Evolutionary conservation across 2,113 vertebrate species (phyloP).

Genomic region (Dolichallabes microphthalmus): DNA sequence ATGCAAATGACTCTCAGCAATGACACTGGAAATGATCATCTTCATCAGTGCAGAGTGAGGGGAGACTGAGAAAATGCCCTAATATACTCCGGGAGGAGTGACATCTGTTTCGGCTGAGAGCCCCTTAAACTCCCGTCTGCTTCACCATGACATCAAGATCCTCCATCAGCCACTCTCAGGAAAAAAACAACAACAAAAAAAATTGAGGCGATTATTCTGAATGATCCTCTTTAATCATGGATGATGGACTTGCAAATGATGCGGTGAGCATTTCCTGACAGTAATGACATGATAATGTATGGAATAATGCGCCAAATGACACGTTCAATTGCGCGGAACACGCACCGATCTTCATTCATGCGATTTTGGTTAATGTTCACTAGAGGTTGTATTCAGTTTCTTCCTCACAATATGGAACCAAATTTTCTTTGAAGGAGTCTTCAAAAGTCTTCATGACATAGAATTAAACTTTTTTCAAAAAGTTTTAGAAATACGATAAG

Average conservation of each 20-base stretch:
- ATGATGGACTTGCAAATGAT: slow-evolving; percentile 26
- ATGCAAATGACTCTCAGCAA: background rate
- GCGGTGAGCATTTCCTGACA: slow-evolving; percentile 31
- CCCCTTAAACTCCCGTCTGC: background rate
- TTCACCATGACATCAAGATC: background rate
- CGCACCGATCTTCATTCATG: slow-evolving; percentile 2
- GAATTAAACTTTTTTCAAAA: background rate
- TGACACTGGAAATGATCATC: background rate
- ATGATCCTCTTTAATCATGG: slow-evolving; percentile 26
- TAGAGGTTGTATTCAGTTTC: background rate
- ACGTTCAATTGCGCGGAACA: slow-evolving; percentile 26
- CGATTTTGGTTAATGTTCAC: slow-evolving; percentile 25
- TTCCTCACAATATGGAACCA: no score
- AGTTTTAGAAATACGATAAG: background rate
- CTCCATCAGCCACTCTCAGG: background rate
- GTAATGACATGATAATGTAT: slow-evolving; percentile 30
- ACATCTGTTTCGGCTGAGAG: background rate
- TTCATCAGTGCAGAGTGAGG: background rate
- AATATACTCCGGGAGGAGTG: background rate
- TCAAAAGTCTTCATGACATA: background rate
- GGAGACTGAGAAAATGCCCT: background rate
- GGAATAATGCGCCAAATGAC: slow-evolving; percentile 33
- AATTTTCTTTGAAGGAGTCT: background rate
- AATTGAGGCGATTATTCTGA: background rate
- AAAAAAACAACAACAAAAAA: background rate